These are phyloP conservation scores for Eurypyga helias DNA, from an alignment of 2,113 vertebrate genomes.

Conservation along the genomic window DNA sequence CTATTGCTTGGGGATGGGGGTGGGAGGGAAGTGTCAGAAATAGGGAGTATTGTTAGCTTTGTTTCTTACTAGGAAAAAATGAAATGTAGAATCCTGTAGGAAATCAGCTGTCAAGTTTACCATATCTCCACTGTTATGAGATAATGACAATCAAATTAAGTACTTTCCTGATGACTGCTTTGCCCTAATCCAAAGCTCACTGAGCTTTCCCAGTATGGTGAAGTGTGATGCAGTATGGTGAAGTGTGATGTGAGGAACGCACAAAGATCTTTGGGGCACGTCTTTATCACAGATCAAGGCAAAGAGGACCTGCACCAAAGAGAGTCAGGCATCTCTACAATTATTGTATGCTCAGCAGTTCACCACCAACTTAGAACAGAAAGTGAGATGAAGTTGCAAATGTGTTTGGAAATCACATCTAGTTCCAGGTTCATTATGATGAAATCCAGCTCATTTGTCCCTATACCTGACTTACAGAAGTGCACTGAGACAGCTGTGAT, in stretches of 20 bases:
- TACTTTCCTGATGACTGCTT: not conserved
- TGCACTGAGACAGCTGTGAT: not conserved
- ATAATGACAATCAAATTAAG: not conserved
- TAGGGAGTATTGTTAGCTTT: not conserved
- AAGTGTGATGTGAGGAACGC: not conserved
- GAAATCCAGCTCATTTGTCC: not conserved
- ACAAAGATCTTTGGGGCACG: not conserved
- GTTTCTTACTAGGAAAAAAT: not conserved
- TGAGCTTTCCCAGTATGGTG: not conserved
- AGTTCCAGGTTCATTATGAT: not conserved
- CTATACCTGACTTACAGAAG: fast-evolving
- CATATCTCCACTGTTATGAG: not conserved
- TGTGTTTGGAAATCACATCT: not conserved
- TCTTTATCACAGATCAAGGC: not conserved
- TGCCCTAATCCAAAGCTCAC: not conserved
- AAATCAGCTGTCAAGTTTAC: not conserved
- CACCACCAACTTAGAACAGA: not conserved
- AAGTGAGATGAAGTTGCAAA: not conserved
- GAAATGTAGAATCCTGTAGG: not conserved
- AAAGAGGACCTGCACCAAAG: not conserved
- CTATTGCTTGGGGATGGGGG: not conserved
- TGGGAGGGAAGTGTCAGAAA: not conserved
- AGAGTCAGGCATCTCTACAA: not conserved
- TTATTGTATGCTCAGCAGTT: not conserved
- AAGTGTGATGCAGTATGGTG: not conserved